Base-by-base conservation (phyloP, 2,113 vertebrate species). In the Psammodynastes pulverulentus region DNA sequence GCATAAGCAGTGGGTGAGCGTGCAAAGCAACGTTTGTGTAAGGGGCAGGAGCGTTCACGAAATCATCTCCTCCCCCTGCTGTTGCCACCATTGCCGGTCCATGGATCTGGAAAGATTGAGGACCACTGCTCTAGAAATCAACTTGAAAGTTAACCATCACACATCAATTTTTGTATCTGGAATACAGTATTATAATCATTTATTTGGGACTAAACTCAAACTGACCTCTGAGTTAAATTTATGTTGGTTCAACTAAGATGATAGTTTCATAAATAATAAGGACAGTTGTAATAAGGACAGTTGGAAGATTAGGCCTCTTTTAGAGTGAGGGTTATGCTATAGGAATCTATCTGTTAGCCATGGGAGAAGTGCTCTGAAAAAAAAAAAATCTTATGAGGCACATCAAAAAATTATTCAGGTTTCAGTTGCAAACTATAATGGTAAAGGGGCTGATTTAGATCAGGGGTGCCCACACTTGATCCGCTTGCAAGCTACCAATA, bases 1-100 rank as follows among this genome's bases (percentile, higher is more conserved):
- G 7, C 0, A 2, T 2, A 56, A 56, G 54, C 7, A 3, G 8
- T 56, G 23, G 23, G 23, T 1, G 0, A 56, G 54, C 23, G 2
- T 3, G 54, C 0, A 0, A 56, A 56, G 6, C 23, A 2, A 7
- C 54, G 24, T 24, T 56, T 56, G 7, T 56, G 54, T 56, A 24
- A 56, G 54, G 54, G 23, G 23, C 5, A 56, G 53, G 53, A 2
- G 23, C 2, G 2, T 7, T 24, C 54, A 24, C 7, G 8, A 56
- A 56, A 56, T 21, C 54, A 24, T 56, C 54, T 7, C 7, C 54
- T 24, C 7, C 54, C 54, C 6, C 23, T 56, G 23, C 54, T 56
- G 54, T 23, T 9, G 23, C 23, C 23, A 2, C 7, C 23, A 56
- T 7, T 56, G 21, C 53, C 1, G 19, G 53, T 56, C 54, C 7